These are phyloP conservation scores for Myanophis thanlyinensis DNA, from an alignment of 2,113 vertebrate species.

Conservation along the genomic window DNA sequence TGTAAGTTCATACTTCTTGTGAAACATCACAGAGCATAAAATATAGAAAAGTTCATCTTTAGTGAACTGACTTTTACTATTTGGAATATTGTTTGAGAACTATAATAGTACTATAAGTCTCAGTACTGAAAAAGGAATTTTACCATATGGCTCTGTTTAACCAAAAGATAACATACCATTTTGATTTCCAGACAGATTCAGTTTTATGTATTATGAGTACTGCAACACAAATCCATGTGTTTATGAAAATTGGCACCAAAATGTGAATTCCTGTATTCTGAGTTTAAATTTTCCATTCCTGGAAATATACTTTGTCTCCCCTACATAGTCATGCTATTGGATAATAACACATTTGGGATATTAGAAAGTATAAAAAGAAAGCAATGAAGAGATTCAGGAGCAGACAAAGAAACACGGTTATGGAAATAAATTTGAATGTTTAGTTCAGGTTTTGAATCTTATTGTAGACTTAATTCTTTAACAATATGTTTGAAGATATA, in stretches of 20 bases:
- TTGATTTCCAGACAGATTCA: slow-evolving; percentile 15
- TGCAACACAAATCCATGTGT: slow-evolving; percentile 45
- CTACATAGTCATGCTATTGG: slow-evolving; percentile 12
- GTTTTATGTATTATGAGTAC: slow-evolving; percentile 33
- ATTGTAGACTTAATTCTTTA: slow-evolving; percentile 16
- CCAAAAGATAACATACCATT: slow-evolving; percentile 15
- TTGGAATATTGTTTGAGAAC: slow-evolving; percentile 17
- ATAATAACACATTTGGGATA: slow-evolving; percentile 15
- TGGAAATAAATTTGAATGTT: neutral
- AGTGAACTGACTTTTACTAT: slow-evolving; percentile 23
- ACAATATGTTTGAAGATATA: slow-evolving; percentile 2
- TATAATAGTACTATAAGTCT: slow-evolving; percentile 34
- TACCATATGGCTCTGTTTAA: slow-evolving; percentile 52
- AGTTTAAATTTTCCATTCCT: slow-evolving; percentile 28
- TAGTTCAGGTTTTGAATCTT: neutral
- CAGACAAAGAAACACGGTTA: slow-evolving; percentile 1
- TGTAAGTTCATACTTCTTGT: slow-evolving; percentile 17
- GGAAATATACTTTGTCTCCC: slow-evolving; percentile 35
- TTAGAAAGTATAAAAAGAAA: neutral
- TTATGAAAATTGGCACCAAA: slow-evolving; percentile 45
- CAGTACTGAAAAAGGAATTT: neutral
- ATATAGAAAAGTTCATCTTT: slow-evolving; percentile 19
- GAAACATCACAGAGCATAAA: slow-evolving; percentile 5
- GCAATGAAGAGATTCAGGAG: neutral
- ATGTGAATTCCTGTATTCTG: slow-evolving; percentile 42